Conservation (phyloP, 2,113 vertebrate species). For the Seriola dumerili region DNA sequence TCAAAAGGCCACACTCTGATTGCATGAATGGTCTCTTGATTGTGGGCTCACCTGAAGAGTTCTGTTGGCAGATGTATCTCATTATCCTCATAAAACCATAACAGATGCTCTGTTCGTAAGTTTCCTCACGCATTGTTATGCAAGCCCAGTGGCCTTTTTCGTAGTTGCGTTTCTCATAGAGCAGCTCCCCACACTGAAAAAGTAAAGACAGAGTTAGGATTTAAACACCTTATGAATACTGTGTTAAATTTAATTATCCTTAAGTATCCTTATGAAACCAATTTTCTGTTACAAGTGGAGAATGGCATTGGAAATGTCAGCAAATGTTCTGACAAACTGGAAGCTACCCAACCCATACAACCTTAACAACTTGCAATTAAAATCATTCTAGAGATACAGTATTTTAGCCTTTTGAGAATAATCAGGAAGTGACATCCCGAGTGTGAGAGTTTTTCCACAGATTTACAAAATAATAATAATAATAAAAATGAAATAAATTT, state of each 20-base stretch:
- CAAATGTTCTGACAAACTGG: neutral
- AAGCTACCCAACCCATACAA: neutral
- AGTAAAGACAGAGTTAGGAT: neutral
- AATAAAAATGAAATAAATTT: neutral
- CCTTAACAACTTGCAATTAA: neutral
- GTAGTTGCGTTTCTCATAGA: constrained; percentile 90
- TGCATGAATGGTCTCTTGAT: neutral
- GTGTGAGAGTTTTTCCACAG: neutral
- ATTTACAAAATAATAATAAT: neutral
- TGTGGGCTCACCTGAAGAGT: constrained; percentile 85
- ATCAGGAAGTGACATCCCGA: neutral
- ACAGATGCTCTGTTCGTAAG: constrained; percentile 93
- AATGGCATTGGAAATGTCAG: neutral
- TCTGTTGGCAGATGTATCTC: constrained; percentile 93
- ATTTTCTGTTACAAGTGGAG: neutral
- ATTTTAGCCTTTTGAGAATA: neutral
- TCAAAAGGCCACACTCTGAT: neutral
- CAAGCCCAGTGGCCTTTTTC: constrained; percentile 92
- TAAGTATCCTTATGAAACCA: neutral
- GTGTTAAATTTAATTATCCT: neutral
- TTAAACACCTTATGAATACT: neutral
- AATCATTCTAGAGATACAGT: neutral
- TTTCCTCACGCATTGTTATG: constrained; percentile 86
- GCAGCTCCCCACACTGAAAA: constrained; percentile 86
- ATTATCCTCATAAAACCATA: constrained; percentile 94